Percentiles rank a stretch among this genome's conserved stretches.
Evolutionary conservation across 1,140 invertebrate genomes (phyloP).

Genomic region (Micrasema minimum): DNA sequence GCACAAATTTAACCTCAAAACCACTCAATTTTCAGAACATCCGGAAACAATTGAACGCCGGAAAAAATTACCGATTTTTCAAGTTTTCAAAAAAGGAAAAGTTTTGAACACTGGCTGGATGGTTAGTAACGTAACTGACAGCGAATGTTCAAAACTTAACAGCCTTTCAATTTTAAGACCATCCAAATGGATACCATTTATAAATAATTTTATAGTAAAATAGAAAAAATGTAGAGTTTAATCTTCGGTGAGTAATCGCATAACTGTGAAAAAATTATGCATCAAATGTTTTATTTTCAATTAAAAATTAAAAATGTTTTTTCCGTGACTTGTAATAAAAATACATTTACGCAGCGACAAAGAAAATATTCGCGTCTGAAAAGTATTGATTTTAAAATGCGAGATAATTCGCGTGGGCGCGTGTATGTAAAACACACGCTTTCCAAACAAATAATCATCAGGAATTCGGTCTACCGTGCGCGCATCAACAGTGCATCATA

Average conservation of each 20-base stretch:
- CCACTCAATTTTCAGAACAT: background rate
- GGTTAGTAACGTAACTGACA: background rate
- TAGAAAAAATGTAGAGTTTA: too few species aligned
- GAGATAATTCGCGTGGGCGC: background rate
- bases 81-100: constrained; percentile 13
- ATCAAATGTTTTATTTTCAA: too few species aligned
- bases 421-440: background rate
- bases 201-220: background rate
- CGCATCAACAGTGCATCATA: background rate
- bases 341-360: constrained; percentile 18
- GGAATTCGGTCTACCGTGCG: constrained; percentile 10
- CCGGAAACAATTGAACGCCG: constrained; percentile 10
- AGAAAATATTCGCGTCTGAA: constrained; percentile 7
- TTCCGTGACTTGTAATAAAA: constrained; percentile 12
- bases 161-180: background rate
- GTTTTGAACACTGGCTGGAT: constrained; percentile 13
- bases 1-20: constrained; percentile 3
- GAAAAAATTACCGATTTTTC: constrained; percentile 18
- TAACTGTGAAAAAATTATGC: too few species aligned
- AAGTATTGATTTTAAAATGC: constrained; percentile 29
- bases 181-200: constrained; percentile 23
- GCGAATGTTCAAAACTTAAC: constrained; percentile 9
- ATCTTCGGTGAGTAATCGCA: too few species aligned
- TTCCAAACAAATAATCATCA: constrained; percentile 2
- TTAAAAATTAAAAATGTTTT: background rate